These are phyloP conservation scores for Drosophila repleta DNA, from an alignment of 1,140 invertebrate genomes.

Conservation along the genomic window DNA sequence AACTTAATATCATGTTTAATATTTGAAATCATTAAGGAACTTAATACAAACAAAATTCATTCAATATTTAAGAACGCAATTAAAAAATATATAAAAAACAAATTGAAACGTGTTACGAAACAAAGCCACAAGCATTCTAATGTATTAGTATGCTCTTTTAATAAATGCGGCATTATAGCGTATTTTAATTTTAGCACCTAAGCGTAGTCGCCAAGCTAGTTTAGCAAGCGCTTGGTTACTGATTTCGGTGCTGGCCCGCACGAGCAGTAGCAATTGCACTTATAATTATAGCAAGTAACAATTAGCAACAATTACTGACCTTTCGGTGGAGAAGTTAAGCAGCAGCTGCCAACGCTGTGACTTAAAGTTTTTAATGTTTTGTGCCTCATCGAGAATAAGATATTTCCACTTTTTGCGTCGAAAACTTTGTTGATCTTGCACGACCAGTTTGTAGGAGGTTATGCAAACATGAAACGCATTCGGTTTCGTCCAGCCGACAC, in stretches of 20 bases:
- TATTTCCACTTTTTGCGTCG: slow-evolving; percentile 99
- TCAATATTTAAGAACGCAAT: not conserved
- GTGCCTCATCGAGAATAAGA: slow-evolving; percentile 99
- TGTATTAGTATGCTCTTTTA: slow-evolving; percentile 65
- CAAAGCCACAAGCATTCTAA: slow-evolving; percentile 76
- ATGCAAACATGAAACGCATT: slow-evolving; percentile 99
- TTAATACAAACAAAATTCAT: not conserved
- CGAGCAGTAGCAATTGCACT: not conserved
- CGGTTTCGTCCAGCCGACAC: slow-evolving; percentile 98
- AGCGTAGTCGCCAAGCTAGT: slow-evolving; percentile 81
- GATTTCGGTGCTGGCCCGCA: slow-evolving; percentile 70
- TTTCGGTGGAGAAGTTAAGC: slow-evolving; percentile 97
- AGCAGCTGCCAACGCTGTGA: slow-evolving; percentile 99
- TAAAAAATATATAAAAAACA: not conserved
- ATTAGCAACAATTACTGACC: slow-evolving; percentile 85
- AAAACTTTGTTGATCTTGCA: slow-evolving; percentile 99
- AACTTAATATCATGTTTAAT: not conserved
- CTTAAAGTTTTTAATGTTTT: slow-evolving; percentile 99
- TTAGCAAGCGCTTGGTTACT: slow-evolving; percentile 76
- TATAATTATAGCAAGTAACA: not conserved
- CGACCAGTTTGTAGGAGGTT: slow-evolving; percentile 99
- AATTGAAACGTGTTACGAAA: slow-evolving; percentile 56
- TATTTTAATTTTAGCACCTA: slow-evolving; percentile 74
- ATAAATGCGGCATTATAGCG: slow-evolving; percentile 71
- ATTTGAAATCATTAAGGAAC: not conserved